Evolutionary conservation across 64 coral and sea anemone genomes (phyloP).

Genomic region (Stylophora pistillata): DNA sequence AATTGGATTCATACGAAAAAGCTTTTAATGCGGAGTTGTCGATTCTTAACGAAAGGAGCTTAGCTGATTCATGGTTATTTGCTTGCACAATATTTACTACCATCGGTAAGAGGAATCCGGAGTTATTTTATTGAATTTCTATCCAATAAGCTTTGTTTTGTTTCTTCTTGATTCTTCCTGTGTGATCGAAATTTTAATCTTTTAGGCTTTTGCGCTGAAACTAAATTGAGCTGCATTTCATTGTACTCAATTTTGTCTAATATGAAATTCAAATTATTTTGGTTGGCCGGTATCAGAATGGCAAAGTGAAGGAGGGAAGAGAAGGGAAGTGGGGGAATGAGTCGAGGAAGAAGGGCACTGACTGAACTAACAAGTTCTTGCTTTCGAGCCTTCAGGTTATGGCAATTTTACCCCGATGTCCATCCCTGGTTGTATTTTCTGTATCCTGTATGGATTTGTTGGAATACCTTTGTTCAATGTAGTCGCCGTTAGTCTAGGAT

Average conservation of each 20-base stretch:
- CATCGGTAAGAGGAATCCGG: constrained; percentile 33
- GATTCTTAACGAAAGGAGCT: constrained; percentile 39
- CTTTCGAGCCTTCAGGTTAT: constrained; percentile 45
- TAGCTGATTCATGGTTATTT: constrained; percentile 79
- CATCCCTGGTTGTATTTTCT: constrained; percentile 53
- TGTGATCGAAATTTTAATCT: too few relatives aligned
- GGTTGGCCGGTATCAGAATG: too few relatives aligned
- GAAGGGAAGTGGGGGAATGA: too few relatives aligned
- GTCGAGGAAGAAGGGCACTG: too few relatives aligned
- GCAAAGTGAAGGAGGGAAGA: too few relatives aligned
- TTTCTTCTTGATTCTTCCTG: not conserved
- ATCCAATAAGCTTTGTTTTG: not conserved
- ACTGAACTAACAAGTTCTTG: too few relatives aligned
- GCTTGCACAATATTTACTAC: constrained; percentile 86
- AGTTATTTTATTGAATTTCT: not conserved
- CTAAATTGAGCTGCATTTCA: too few relatives aligned
- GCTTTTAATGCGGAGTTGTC: not conserved
- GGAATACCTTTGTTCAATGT: constrained; percentile 82
- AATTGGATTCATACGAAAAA: constrained; percentile 55
- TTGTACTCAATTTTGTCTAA: too few relatives aligned
- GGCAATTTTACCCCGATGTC: constrained; percentile 76
- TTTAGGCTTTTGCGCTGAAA: too few relatives aligned
- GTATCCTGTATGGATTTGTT: constrained; percentile 62
- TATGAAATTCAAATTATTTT: too few relatives aligned
- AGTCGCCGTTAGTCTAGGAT: constrained; percentile 44